Base-by-base conservation (phyloP, 64 coral and sea anemone genomes). In the Stichodactyla helianthus region DNA sequence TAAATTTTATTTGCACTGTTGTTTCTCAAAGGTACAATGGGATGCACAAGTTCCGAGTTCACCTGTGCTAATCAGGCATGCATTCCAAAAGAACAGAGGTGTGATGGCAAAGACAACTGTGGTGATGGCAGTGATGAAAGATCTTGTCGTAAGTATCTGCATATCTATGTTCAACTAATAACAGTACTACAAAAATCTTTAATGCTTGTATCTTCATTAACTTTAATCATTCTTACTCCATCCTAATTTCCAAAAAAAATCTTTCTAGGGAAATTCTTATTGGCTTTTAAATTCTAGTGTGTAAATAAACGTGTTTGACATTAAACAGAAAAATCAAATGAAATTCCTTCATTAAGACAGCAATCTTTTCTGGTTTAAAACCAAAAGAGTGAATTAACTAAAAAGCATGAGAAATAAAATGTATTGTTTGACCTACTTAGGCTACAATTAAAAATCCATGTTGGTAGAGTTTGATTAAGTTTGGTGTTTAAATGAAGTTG, bases 81-180 rank as follows among this genome's bases (percentile, higher is more conserved):
- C 77, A 77, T 98, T 55, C 89, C 90, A 19, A 50, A 86, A 52
- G 58, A 23, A 17, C 92, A 98, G 54, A 88, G 77, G 12, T 98
- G 95, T 31, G 80, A 98, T 87, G 95, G 89, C 6, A 92, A 71
- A 20, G 86, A 94, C 7, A 86, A 98, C 84, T 98, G 95, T 31
- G 89, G 86, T 19, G 95, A 98, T 51, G 86, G 64, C 4, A 98
- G 95, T 60, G 95, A 98, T 71, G 95, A 98, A 53, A 94, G 88
- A 54, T 74, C 63, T 70, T 98, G 94, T 96, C 88, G 94, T 96
- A 93, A 96, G 94, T 96, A 53, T 52, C 83, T 9, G 35, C 35
- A 44, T 2, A 44, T 44, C 35, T 44, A 44, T 44, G 35, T 44
- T 44, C 35, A 44, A 44, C 35, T 44, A 44, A 44, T 44, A 44